Evolutionary conservation across 2,888 invertebrate species (phyloP).

Genomic region (Dusona sp.): DNA sequence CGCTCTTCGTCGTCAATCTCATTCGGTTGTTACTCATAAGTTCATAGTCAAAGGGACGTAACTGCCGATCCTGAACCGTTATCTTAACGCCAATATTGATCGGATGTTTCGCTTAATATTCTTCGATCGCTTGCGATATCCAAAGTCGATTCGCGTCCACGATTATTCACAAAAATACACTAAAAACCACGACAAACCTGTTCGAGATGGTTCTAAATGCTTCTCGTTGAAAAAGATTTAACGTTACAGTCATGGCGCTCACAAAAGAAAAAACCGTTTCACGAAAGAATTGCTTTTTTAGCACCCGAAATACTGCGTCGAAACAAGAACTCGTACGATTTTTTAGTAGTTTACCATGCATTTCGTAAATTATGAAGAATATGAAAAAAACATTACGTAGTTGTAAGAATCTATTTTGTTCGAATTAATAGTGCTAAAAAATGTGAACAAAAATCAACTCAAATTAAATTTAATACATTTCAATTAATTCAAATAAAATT

Average conservation of each 20-base stretch:
- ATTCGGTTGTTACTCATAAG: slow-evolving; percentile 1
- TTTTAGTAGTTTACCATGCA: neutral
- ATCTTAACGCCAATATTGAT: neutral
- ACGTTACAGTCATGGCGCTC: slow-evolving; percentile 10
- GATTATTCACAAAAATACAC: slow-evolving; percentile 8
- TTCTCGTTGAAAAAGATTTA: slow-evolving; percentile 10
- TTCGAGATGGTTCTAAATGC: neutral
- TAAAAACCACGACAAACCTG: slow-evolving; percentile 9
- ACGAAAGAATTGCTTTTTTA: neutral
- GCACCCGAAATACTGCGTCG: neutral
- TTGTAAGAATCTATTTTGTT: too few species aligned
- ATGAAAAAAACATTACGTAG: neutral
- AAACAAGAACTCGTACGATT: neutral
- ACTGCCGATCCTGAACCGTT: neutral
- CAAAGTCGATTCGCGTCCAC: neutral
- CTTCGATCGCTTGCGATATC: slow-evolving; percentile 26
- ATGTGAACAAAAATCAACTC: too few species aligned
- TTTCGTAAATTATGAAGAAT: neutral
- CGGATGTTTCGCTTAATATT: slow-evolving; percentile 5
- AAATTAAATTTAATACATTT: too few species aligned
- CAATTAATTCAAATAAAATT: too few species aligned
- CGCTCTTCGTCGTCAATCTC: slow-evolving; percentile 38
- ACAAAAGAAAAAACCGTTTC: neutral
- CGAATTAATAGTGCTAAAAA: too few species aligned
- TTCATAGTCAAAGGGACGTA: neutral